Base-by-base conservation (phyloP, 2,113 vertebrate genomes). In the Salvator merianae region DNA sequence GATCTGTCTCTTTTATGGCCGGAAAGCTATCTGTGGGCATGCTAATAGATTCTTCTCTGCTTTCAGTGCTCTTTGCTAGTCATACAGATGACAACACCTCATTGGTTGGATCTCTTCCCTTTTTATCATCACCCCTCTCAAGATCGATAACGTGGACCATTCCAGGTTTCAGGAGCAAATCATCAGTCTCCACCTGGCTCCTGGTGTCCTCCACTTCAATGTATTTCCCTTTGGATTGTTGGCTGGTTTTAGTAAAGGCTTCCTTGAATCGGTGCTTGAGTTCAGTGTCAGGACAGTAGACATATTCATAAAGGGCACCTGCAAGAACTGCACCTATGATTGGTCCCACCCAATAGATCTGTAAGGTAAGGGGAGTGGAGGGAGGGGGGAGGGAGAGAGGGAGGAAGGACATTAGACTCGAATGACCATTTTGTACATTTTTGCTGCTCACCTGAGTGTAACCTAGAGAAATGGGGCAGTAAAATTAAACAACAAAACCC, bases 321-420 rank as follows among this genome's bases (percentile, higher is more conserved):
- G 97, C 98, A 13, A 98, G 92, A 81, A 98, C 93, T 2, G 93
- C 98, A 66, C 98, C 98, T 14, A 98, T 95, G 55, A 98, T 93
- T 10, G 98, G 98, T 66, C 98, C 98, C 38, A 98, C 94, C 98
- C 98, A 99, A 89, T 99, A 99, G 2, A 99, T 94, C 98, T 98
- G 83, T 63, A 20, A 36, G 14, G 18, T 4, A 7, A 36, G 2
- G 68, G 24, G 6, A 7, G 32, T 6, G 5, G 70, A 26, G 14
- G 36, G 71, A 43, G 6, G 24, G 38, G 2, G 7, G 10, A 26
- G 9, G 2, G 30, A 38, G 8, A 63, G 62, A 10, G 26, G 5
- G 10, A 28, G 22, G 18, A 59, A 59, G 55, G 18, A 59, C 55
- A 20, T 59, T 20, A 59, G 16, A 59, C 5, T 59, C 55, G 16